phyloP scores from a whole-genome alignment of 2,888 invertebrate species.

The Halictus ligatus region DNA sequence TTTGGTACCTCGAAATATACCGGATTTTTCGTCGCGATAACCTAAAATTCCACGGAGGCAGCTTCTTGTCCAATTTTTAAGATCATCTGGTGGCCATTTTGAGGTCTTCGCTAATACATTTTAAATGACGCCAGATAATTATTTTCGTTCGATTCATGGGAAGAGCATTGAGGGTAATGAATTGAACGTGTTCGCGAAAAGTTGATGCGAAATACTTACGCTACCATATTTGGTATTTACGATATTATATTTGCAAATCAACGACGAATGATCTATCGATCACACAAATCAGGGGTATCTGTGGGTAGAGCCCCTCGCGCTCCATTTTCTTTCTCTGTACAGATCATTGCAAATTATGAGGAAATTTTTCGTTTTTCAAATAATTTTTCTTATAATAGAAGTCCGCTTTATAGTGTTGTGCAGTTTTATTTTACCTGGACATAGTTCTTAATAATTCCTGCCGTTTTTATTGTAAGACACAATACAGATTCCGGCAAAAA shows the following conservation, averaged over 20 bases:
- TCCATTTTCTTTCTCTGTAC: not conserved
- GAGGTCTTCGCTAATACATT: not conserved
- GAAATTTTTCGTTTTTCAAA: not conserved
- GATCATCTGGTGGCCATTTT: not conserved
- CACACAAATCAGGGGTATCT: not conserved
- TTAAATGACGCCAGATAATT: not conserved
- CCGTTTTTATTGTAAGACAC: too few relatives aligned
- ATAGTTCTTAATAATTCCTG: too few relatives aligned
- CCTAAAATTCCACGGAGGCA: not conserved
- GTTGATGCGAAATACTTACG: not conserved
- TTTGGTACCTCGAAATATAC: not conserved
- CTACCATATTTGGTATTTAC: not conserved
- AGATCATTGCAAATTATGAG: not conserved
- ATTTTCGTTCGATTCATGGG: not conserved
- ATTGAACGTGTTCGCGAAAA: not conserved
- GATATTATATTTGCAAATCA: not conserved
- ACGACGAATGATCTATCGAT: not conserved
- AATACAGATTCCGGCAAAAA: too few relatives aligned
- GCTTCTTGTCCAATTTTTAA: not conserved
- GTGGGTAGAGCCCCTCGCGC: not conserved
- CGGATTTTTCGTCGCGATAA: not conserved
- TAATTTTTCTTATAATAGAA: not conserved
- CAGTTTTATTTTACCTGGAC: not conserved
- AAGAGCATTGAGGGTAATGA: not conserved
- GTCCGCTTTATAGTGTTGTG: not conserved